Conservation (phyloP, 1,140 invertebrate species). For the Cecropterus lyciades region DNA sequence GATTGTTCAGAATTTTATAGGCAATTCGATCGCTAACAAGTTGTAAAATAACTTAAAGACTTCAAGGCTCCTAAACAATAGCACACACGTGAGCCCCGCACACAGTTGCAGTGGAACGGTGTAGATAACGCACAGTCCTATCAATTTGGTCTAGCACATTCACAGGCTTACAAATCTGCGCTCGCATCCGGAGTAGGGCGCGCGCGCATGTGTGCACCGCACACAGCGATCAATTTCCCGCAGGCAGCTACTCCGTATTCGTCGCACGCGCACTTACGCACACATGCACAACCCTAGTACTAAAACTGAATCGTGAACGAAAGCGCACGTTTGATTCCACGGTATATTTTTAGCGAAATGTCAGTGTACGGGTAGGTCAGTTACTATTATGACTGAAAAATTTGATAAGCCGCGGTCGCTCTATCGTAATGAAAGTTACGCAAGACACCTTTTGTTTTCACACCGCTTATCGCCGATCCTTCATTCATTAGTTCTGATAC, state of each 20-base stretch:
- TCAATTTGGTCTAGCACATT: conserved; percentile 79
- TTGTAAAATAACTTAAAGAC: conserved; percentile 74
- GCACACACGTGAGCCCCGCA: conserved; percentile 54
- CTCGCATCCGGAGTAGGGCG: conserved; percentile 79
- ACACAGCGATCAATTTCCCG: conserved; percentile 60
- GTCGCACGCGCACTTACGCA: conserved; percentile 48
- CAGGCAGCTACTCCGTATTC: conserved; percentile 49
- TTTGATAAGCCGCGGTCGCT: conserved; percentile 58
- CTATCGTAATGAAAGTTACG: conserved; percentile 55
- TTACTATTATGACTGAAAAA: conserved; percentile 74
- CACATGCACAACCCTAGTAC: conserved; percentile 44
- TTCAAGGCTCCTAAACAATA: conserved; percentile 78
- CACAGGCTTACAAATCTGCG: conserved; percentile 76
- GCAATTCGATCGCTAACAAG: conserved; percentile 59
- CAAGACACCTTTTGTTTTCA: conserved; percentile 37
- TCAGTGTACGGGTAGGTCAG: conserved; percentile 73
- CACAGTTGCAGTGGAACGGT: conserved; percentile 51
- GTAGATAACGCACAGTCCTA: conserved; percentile 69
- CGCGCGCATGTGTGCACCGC: conserved; percentile 50
- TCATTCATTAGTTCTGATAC: conserved; percentile 28
- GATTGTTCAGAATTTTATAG: conserved; percentile 70
- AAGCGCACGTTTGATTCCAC: conserved; percentile 62
- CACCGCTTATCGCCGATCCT: conserved; percentile 29
- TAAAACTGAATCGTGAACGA: conserved; percentile 68
- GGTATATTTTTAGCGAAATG: conserved; percentile 74